Percentiles rank a stretch among this genome's conserved stretches.
Conservation (phyloP, 2,113 vertebrate species). For the Plestiodon gilberti region DNA sequence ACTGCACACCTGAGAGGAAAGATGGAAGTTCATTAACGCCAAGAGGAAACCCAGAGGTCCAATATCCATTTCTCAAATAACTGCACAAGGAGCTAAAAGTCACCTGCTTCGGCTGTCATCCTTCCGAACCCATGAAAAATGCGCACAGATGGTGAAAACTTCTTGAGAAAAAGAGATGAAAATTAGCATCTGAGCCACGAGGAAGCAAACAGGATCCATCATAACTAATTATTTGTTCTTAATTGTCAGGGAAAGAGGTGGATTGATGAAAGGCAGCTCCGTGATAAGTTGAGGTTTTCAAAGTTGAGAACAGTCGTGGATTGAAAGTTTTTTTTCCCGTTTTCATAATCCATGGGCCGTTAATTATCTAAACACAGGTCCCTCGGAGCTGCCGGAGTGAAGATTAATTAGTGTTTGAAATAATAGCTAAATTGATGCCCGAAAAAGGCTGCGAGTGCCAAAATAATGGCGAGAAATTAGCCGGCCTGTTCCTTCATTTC, state of each 20-base stretch:
- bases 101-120: conserved; percentile 40
- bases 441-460: conserved; percentile 63
- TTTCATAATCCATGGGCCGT: conserved; percentile 71
- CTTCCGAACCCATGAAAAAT: conserved; percentile 50
- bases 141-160: conserved; percentile 35
- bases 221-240: conserved; percentile 78
- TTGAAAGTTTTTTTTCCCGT: conserved; percentile 70
- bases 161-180: conserved; percentile 22
- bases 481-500: conserved; percentile 68
- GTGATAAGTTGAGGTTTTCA: conserved; percentile 35
- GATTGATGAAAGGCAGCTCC: conserved; percentile 64
- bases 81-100: not conserved
- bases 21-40: not conserved
- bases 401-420: conserved; percentile 82
- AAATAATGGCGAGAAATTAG: conserved; percentile 76
- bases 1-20: not conserved
- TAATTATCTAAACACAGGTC: conserved; percentile 78
- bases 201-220: conserved; percentile 71
- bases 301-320: conserved; percentile 55
- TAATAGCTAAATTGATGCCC: conserved; percentile 77
- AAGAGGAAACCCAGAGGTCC: not conserved
- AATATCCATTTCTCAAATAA: conserved; percentile 2
- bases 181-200: conserved; percentile 40
- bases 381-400: conserved; percentile 71
- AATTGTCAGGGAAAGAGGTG: conserved; percentile 72